These are phyloP conservation scores for Cichlasoma orientale DNA, from an alignment of 2,797 vertebrate genomes.

Conservation along the genomic window DNA sequence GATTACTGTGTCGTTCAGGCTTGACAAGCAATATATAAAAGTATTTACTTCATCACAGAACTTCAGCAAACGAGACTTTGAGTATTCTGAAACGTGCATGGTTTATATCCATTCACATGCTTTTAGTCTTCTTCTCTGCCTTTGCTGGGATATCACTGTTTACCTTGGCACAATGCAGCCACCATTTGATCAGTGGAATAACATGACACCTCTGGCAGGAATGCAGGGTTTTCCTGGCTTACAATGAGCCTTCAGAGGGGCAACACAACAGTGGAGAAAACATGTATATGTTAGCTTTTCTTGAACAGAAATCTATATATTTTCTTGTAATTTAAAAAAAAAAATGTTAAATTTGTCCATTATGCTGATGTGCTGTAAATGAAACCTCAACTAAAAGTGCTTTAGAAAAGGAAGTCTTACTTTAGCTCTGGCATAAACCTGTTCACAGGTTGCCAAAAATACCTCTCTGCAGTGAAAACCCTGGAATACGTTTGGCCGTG, in stretches of 20 bases:
- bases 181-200: background rate
- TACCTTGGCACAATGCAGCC: background rate
- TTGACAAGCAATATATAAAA: background rate
- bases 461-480: background rate
- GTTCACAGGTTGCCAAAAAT: background rate
- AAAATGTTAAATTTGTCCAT: background rate
- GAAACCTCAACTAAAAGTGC: background rate
- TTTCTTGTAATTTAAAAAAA: background rate
- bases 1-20: background rate
- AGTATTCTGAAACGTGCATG: background rate
- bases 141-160: background rate
- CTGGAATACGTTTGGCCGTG: background rate
- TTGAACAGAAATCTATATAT: background rate
- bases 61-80: background rate
- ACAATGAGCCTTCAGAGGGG: background rate
- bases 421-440: background rate
- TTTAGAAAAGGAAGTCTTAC: background rate
- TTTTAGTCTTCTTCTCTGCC: background rate
- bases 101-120: background rate
- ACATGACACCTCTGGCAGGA: background rate
- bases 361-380: background rate
- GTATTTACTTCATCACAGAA: background rate
- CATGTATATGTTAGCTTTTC: background rate
- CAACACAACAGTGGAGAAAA: background rate
- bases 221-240: background rate